phyloP scores from a whole-genome alignment of 2,888 invertebrate genomes.

The Drosophila rubida region DNA sequence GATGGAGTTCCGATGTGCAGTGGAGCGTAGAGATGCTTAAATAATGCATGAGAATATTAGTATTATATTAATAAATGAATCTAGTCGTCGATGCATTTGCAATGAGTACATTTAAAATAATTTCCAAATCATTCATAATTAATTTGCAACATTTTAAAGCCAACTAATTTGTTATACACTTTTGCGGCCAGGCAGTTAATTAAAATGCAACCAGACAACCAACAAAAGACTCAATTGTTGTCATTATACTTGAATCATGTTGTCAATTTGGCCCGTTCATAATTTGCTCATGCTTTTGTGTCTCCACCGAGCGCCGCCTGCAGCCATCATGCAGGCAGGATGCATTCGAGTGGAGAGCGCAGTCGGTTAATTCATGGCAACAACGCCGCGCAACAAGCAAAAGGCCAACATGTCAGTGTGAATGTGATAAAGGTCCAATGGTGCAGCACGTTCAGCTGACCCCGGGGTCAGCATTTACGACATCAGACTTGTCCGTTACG shows the following conservation, averaged over 20 bases:
- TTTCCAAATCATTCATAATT: slow-evolving; percentile 47
- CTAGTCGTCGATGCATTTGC: neutral
- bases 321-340: slow-evolving; percentile 22
- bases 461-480: slow-evolving; percentile 17
- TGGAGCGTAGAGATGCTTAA: neutral
- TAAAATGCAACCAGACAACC: slow-evolving; percentile 51
- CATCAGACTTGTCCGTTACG: slow-evolving; percentile 23
- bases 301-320: too few relatives aligned
- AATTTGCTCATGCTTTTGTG: slow-evolving; percentile 20
- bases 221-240: slow-evolving; percentile 65
- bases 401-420: slow-evolving; percentile 56
- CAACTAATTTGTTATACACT: slow-evolving; percentile 40
- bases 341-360: slow-evolving; percentile 47
- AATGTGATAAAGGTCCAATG: slow-evolving; percentile 57
- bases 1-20: neutral
- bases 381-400: slow-evolving; percentile 34
- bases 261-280: slow-evolving; percentile 53
- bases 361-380: slow-evolving; percentile 49
- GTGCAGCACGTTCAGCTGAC: slow-evolving; percentile 37
- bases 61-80: neutral
- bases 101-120: slow-evolving; percentile 35
- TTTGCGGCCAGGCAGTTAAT: slow-evolving; percentile 54
- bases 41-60: slow-evolving; percentile 1
- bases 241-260: slow-evolving; percentile 67
- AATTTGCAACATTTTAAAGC: slow-evolving; percentile 43